Evolutionary conservation across 2,113 vertebrate species (phyloP), one percentile per base, ranked within the genome.

Genomic region (Siniperca knerii): DNA sequence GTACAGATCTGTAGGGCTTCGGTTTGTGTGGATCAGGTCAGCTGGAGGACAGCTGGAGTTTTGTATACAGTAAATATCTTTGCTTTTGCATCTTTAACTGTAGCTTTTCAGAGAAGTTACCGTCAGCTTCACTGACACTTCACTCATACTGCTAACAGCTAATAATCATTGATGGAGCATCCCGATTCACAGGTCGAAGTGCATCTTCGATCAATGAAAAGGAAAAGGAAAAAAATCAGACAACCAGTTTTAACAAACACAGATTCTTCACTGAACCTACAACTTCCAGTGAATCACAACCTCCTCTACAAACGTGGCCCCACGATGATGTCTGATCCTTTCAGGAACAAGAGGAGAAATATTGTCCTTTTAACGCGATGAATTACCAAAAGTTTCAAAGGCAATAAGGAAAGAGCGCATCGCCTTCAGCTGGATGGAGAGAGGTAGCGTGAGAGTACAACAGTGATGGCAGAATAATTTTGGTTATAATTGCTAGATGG

Each of bases 381-480:
- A 81, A 25, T 69, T 66, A 77, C 8, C 48, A 78, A 74, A 29
- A 75, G 69, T 69, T 81, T 64, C 37, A 50, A 13, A 79, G 61
- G 75, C 62, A 44, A 33, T 75, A 10, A 79, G 42, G 9, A 60
- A 18, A 37, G 37, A 75, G 73, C 21, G 16, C 65, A n/a, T 50
- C 21, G 23, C 72, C 58, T 64, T 76, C 78, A 54, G 66, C 40
- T 8, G n/a, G 77, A 54, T 11, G 62, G 81, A 84, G 78, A 76
- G 79, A 13, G 55, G 67, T 74, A 64, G 46, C 1, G 23, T 58
- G 33, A 29, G 44, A 75, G 46, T 5, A 35, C 35, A 55, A 10
- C 73, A 48, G 40, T 15, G 55, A 77, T 20, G 44, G 25, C 20
- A 23, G 58, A 81, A 68, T 44, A 55, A 69, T 52, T 20, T 2